phyloP scores from a whole-genome alignment of 2,888 invertebrate species.

The Himalopsyche japonica region DNA sequence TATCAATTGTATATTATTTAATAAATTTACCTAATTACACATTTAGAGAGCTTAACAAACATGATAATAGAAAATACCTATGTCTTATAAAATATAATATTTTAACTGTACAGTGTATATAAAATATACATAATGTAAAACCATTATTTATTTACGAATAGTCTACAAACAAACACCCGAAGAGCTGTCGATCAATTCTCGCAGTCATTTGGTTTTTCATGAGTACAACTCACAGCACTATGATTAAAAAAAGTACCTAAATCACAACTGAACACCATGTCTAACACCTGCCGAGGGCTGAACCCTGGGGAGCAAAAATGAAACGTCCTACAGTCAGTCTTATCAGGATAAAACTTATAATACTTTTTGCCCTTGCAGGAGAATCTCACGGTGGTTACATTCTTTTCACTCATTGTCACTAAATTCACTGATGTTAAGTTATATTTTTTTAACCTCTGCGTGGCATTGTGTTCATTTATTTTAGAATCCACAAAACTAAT shows the following conservation, averaged over 20 bases:
- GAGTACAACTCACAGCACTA: constrained; percentile 56
- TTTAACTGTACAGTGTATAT: constrained; percentile 20
- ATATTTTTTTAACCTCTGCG: constrained; percentile 27
- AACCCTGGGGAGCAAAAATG: constrained; percentile 66
- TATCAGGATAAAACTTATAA: constrained; percentile 62
- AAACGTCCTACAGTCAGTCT: constrained; percentile 62
- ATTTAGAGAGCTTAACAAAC: not conserved
- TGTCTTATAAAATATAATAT: not conserved
- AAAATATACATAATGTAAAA: constrained; percentile 30
- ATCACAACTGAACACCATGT: constrained; percentile 65
- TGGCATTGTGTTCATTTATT: constrained; percentile 11
- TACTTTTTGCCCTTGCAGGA: constrained; percentile 60
- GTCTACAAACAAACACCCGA: not conserved
- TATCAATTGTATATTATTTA: not conserved
- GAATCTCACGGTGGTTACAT: constrained; percentile 49
- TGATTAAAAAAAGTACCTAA: constrained; percentile 61
- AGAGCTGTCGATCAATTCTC: constrained; percentile 8
- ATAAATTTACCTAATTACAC: not conserved
- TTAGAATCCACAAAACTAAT: constrained; percentile 20
- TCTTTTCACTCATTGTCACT: constrained; percentile 39
- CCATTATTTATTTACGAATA: constrained; percentile 28
- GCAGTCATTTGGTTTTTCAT: constrained; percentile 45
- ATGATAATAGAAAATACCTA: not conserved
- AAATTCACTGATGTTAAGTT: constrained; percentile 35
- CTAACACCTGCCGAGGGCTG: constrained; percentile 58